These are phyloP conservation scores for Hippocampus zosterae DNA, from an alignment of 2,113 vertebrate species.

Conservation along the genomic window DNA sequence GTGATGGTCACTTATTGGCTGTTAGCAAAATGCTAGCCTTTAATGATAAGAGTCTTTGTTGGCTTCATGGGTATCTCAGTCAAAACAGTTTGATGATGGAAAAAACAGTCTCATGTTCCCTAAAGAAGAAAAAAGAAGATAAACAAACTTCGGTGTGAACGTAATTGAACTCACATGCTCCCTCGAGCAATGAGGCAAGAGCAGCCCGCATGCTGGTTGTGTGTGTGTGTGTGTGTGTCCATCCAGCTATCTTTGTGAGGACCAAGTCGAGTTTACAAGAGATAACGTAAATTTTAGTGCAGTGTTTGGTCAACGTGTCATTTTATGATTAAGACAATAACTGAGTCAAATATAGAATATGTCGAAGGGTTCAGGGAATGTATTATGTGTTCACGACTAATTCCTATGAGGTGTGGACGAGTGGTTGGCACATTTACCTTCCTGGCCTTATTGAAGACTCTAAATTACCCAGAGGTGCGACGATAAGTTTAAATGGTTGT, in stretches of 20 bases:
- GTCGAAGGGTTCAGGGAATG: background rate
- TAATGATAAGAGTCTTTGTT: background rate
- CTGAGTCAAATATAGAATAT: background rate
- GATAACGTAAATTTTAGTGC: background rate
- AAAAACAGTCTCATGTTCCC: conserved; percentile 16
- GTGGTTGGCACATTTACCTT: too few relatives aligned
- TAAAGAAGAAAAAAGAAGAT: conserved; percentile 25
- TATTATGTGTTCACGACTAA: background rate
- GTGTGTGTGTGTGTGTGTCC: background rate
- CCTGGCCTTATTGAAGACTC: too few relatives aligned
- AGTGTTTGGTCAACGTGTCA: background rate
- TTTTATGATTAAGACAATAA: background rate
- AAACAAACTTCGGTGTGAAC: conserved; percentile 38
- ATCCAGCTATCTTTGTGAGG: conserved; percentile 1
- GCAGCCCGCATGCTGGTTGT: conserved; percentile 22
- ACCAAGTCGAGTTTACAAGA: background rate
- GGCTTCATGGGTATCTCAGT: background rate
- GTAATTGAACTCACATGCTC: conserved; percentile 57
- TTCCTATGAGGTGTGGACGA: background rate
- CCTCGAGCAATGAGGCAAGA: conserved; percentile 30
- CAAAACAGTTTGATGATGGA: conserved; percentile 7
- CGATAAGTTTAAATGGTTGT: too few relatives aligned
- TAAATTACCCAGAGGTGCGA: too few relatives aligned
- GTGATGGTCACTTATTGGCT: background rate
- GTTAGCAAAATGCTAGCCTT: background rate